Conservation (phyloP, 1,140 invertebrate genomes). For the Rhopalosiphum maidis region DNA sequence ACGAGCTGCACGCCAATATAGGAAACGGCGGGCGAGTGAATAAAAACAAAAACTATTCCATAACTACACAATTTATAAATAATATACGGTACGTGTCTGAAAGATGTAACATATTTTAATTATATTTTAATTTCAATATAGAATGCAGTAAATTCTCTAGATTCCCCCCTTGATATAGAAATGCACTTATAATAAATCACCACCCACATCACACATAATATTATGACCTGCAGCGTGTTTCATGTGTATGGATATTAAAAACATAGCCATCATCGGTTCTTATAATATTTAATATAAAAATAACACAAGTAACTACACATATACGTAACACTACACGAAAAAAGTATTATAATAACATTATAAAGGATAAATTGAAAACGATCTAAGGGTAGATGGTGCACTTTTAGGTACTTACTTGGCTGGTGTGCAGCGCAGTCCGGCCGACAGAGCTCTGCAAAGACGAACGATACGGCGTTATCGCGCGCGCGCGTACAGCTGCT, state of each 20-base stretch:
- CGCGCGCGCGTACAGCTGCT: background rate
- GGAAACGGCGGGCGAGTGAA: background rate
- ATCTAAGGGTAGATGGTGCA: background rate
- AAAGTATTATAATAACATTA: background rate
- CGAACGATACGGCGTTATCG: background rate
- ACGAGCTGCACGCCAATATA: background rate
- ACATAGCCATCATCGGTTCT: background rate
- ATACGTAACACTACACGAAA: too few species aligned
- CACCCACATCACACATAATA: too few species aligned
- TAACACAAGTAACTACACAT: too few species aligned
- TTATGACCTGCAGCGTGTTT: background rate
- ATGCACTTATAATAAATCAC: too few species aligned
- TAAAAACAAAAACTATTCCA: background rate
- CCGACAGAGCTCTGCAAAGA: background rate
- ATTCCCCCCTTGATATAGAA: too few species aligned
- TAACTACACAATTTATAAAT: background rate
- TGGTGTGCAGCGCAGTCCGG: background rate
- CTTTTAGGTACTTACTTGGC: background rate
- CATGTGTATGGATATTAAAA: background rate
- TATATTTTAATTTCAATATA: too few species aligned
- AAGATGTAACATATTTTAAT: background rate
- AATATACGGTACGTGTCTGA: background rate
- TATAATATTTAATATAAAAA: background rate
- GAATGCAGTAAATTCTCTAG: too few species aligned
- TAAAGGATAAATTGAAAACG: background rate